Evolutionary conservation across 1,140 invertebrate species (phyloP), one percentile per base, ranked within the genome.

Genomic region (Thereuonema tuberculata): DNA sequence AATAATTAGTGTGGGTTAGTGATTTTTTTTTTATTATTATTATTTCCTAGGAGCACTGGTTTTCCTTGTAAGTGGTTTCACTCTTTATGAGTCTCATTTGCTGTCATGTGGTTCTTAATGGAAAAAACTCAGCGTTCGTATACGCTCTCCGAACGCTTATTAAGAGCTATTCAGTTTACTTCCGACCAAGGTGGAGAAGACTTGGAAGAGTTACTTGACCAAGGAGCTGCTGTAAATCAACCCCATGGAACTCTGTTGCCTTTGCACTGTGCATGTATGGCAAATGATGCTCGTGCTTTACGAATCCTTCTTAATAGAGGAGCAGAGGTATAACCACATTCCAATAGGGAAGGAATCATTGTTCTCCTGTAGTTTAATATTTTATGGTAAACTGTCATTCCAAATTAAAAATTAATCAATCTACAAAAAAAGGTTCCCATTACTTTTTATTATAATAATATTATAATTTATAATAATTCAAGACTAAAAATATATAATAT

Each of bases 61-160:
- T n/a, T n/a, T n/a, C n/a, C n/a, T n/a, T n/a, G n/a, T n/a, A n/a
- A n/a, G n/a, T n/a, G n/a, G n/a, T n/a, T n/a, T n/a, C n/a, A n/a
- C n/a, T n/a, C n/a, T n/a, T n/a, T n/a, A n/a, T n/a, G n/a, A n/a
- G n/a, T n/a, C n/a, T n/a, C n/a, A n/a, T n/a, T n/a, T n/a, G n/a
- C n/a, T n/a, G n/a, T n/a, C 9, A 74, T 74, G 72, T 74, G 71
- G 71, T 73, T 69, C 61, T 64, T 69, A n/a, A 71, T 74, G 71
- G 70, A 69, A 43, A 70, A 68, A 43, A 66, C 64, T 54, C 72
- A 74, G 58, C 62, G 63, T 46, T 66, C 63, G 21, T 70, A 72
- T 59, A 62, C 70, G 17, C 61, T 73, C 43, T 74, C 72, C 2
- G 71, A 74, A 23, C 62, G 71, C 37, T 63, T 74, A 1, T 70